phyloP scores from a whole-genome alignment of 2,888 invertebrate species.

The Lymantria dispar region DNA sequence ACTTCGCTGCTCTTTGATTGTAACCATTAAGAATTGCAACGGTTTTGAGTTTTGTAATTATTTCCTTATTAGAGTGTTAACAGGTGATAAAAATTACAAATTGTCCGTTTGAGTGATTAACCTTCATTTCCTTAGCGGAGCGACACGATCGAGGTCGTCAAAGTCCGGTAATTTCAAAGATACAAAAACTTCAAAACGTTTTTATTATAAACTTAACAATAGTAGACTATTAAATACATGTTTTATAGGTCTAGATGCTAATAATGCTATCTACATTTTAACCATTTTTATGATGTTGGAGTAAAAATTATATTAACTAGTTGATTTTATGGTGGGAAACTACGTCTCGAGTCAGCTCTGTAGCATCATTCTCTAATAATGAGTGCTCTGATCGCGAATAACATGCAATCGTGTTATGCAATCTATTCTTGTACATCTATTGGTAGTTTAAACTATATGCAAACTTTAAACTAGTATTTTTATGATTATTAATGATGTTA shows the following conservation, averaged over 20 bases:
- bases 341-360: slow-evolving; percentile 33
- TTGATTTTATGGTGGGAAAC: slow-evolving; percentile 15
- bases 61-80: slow-evolving; percentile 37
- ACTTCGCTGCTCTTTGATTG: background rate
- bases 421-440: background rate
- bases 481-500: background rate
- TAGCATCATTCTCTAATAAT: slow-evolving; percentile 35
- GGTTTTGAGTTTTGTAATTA: slow-evolving; percentile 27
- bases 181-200: slow-evolving; percentile 36
- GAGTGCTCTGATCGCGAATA: slow-evolving; percentile 28
- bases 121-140: slow-evolving; percentile 36
- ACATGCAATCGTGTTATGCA: slow-evolving; percentile 9
- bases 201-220: slow-evolving; percentile 32
- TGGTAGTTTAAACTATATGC: background rate
- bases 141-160: slow-evolving; percentile 33
- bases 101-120: slow-evolving; percentile 29
- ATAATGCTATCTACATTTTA: background rate
- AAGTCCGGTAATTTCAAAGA: slow-evolving; percentile 17
- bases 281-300: slow-evolving; percentile 1
- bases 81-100: slow-evolving; percentile 34
- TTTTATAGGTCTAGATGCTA: slow-evolving; percentile 3
- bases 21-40: background rate
- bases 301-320: slow-evolving; percentile 7
- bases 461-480: background rate
- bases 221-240: slow-evolving; percentile 19